Evolutionary conservation across 1,140 invertebrate genomes (phyloP), one percentile per base, ranked within the genome.

Genomic region (Psix sp.): DNA sequence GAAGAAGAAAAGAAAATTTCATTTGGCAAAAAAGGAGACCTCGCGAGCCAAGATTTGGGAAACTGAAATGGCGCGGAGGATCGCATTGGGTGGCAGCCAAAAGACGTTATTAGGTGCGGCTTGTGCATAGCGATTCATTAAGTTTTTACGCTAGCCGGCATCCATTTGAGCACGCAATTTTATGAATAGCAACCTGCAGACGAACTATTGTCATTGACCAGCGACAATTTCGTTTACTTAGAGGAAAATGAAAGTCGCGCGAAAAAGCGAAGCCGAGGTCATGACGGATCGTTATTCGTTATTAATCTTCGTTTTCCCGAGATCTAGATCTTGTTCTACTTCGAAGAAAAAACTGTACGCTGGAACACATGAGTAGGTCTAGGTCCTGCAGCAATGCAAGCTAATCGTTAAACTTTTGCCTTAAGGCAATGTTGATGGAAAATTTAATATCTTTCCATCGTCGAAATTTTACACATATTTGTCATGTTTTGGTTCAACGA

Each of bases 31-130:
- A n/a, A n/a, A n/a, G n/a, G n/a, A n/a, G n/a, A n/a, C n/a, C n/a
- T n/a, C n/a, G n/a, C 62, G 39, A 51, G 48, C 46, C 66, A 56
- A 60, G 74, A 76, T 80, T 76, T 76, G 66, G 77, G 75, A 76
- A 72, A 65, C 49, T 11, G 15, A 48, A 57, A 39, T 48, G 43
- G 33, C 56, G 45, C 26, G 46, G 11, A 33, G 51, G 38, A 65
- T 46, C 56, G 26, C 38, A 40, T 68, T 59, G 59, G 57, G 16
- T 1, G 10, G 6, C 26, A 49, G 62, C 63, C 73, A 71, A 56
- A 45, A 45, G 45, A 51, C 57, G 67, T 60, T 57, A 54, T 43
- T 39, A 48, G 4, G 9, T 1, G 45, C 60, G 45, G 72, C 68
- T 46, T 57, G 36, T 60, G 54, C 46, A 36, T 59, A 70, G 74